Evolutionary conservation across 1,140 invertebrate species (phyloP).

Genomic region (Chymomyza costata): DNA sequence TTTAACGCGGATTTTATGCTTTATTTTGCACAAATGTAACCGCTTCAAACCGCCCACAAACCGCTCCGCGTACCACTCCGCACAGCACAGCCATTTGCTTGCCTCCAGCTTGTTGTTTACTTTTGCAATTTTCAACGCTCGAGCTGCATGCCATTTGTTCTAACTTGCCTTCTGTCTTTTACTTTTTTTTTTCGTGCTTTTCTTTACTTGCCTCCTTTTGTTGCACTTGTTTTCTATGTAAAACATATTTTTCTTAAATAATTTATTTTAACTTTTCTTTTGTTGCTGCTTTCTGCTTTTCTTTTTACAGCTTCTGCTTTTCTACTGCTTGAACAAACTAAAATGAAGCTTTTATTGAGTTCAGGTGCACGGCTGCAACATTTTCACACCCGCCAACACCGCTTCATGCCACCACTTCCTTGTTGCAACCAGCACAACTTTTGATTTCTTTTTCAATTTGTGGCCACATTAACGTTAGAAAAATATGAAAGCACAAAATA

Average conservation of each 20-base stretch:
- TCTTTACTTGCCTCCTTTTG: too few relatives aligned
- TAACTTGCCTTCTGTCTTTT: too few relatives aligned
- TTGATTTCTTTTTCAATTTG: slow-evolving; percentile 69
- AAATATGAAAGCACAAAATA: slow-evolving; percentile 70
- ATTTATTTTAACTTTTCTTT: slow-evolving; percentile 61
- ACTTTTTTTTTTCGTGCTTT: too few relatives aligned
- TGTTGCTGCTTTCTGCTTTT: slow-evolving; percentile 14
- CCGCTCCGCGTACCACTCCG: too few relatives aligned
- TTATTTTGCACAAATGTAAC: slow-evolving; percentile 25
- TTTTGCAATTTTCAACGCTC: slow-evolving; percentile 70
- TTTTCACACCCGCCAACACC: background rate
- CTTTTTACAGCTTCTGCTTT: slow-evolving; percentile 39
- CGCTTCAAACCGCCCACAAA: too few relatives aligned
- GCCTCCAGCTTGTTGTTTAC: slow-evolving; percentile 52
- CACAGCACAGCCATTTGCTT: slow-evolving; percentile 3
- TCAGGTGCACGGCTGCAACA: slow-evolving; percentile 45
- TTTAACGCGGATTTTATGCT: slow-evolving; percentile 65
- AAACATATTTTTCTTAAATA: slow-evolving; percentile 74
- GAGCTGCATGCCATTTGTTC: slow-evolving; percentile 69
- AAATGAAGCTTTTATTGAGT: slow-evolving; percentile 73
- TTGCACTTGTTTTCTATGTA: slow-evolving; percentile 48
- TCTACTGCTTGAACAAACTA: slow-evolving; percentile 69
- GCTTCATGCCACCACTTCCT: background rate
- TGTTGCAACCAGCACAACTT: slow-evolving; percentile 24
- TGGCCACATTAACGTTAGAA: slow-evolving; percentile 71